A percentile compares a stretch with the other conserved stretches of the same genome.
Conservation (phyloP, 2,113 vertebrate genomes). For the Cynoglossus semilaevis region DNA sequence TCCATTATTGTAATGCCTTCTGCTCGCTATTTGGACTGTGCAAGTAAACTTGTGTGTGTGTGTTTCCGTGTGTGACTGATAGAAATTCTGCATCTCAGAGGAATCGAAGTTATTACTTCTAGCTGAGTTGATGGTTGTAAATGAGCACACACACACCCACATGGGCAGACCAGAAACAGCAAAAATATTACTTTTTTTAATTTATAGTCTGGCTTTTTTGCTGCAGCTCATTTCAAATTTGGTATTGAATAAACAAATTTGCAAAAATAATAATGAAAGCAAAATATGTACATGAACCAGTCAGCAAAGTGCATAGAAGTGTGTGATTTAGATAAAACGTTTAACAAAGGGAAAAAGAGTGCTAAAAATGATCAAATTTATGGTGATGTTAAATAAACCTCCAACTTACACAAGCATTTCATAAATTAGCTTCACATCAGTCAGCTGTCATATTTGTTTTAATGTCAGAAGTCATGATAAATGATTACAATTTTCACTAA, state of each 20-base stretch:
- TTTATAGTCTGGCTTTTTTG: too few species aligned
- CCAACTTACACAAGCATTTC: too few species aligned
- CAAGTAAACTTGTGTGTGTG: slow-evolving; percentile 31
- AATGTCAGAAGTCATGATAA: too few species aligned
- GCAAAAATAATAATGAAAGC: slow-evolving; percentile 3
- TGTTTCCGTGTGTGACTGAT: slow-evolving; percentile 32
- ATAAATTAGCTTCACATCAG: too few species aligned
- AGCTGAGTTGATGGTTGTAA: slow-evolving; percentile 26
- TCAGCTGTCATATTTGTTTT: too few species aligned
- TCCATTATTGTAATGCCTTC: slow-evolving; percentile 57
- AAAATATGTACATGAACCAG: neutral
- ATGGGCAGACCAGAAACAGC: neutral
- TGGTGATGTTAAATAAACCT: neutral
- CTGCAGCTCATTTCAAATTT: neutral
- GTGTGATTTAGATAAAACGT: neutral
- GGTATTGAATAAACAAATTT: slow-evolving; percentile 1
- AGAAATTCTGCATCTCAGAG: slow-evolving; percentile 36
- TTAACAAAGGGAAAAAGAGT: too few species aligned
- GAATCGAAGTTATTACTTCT: slow-evolving; percentile 48
- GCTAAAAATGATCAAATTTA: too few species aligned
- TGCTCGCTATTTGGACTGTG: slow-evolving; percentile 40
- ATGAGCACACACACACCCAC: slow-evolving; percentile 1
- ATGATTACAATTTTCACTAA: slow-evolving; percentile 16
- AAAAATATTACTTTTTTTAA: slow-evolving; percentile 4
- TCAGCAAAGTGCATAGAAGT: neutral